Evolutionary conservation across 2,888 invertebrate species (phyloP), one percentile per base, ranked within the genome.

Genomic region (Leptopterna dolabrata): DNA sequence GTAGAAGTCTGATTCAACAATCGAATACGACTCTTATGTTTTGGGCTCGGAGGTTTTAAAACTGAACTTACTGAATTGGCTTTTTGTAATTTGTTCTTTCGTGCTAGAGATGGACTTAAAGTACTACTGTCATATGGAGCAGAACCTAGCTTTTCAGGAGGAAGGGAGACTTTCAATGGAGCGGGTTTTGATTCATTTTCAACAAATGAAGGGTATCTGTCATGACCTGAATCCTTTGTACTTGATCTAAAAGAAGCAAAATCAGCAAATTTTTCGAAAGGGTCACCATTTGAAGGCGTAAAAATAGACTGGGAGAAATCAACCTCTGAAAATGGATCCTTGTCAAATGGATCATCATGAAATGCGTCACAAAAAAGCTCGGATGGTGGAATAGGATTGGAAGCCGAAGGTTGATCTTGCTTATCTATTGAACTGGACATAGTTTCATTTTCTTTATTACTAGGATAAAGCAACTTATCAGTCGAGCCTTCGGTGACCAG

Each of bases 311-410:
- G 92, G 91, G 93, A 89, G 92, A 94, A 92, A 88, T 92, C 92
- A 3, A 92, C 91, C 90, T 94, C 94, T 88, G 94, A 94, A 91
- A 95, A 95, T 7, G 95, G 95, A 91, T 95, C 95, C 90, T 94
- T 94, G 90, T 95, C 95, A 91, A 96, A 96, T 70, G 96, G 96
- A 92, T 96, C 96, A 90, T 95, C 95, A 88, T 94, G 94, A 92
- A 95, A 95, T 82, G 95, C 95, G 91, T 95, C 95, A 36, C 93
- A 73, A 51, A 88, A 88, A 78, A 88, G 47, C 84, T 88, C 70
- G 16, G 88, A 73, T 16, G 82, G 29, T 47, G 80, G 78, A 85
- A 71, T 24, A 80, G 87, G 76, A 88, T 89, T 88, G 29, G 76
- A 47, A 81, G 47, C 78, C 82, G 84, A 86, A 71, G 80, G 70